phyloP scores from a whole-genome alignment of 1,140 invertebrate genomes.

The Drosophila rhopaloa region DNA sequence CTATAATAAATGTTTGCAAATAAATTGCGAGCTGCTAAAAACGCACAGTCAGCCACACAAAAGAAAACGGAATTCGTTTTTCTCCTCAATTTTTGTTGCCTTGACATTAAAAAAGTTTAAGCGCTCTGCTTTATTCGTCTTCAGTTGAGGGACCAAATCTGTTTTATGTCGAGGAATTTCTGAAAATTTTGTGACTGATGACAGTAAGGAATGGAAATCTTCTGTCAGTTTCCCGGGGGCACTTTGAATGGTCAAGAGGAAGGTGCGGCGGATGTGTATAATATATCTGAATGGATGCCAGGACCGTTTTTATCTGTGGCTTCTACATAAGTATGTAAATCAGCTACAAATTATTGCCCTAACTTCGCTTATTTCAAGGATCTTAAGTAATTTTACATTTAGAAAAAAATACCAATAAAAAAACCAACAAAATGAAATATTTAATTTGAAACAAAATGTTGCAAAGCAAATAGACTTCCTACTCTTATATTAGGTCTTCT shows the following conservation, averaged over 20 bases:
- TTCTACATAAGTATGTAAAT: neutral
- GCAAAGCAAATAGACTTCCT: too few relatives aligned
- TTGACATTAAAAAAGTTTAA: conserved; percentile 74
- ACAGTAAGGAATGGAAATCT: conserved; percentile 27
- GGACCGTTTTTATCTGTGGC: neutral
- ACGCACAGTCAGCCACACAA: conserved; percentile 28
- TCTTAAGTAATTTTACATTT: neutral
- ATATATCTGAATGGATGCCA: neutral
- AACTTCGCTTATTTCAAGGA: too few relatives aligned
- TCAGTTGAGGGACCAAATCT: conserved; percentile 61
- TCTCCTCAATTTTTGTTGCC: conserved; percentile 51
- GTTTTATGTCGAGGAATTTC: conserved; percentile 74
- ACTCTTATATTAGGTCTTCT: too few relatives aligned
- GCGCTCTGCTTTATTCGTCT: conserved; percentile 54
- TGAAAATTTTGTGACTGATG: conserved; percentile 74
- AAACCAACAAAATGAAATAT: neutral
- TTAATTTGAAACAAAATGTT: neutral
- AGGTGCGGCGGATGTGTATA: neutral
- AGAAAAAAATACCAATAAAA: too few relatives aligned
- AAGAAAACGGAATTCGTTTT: conserved; percentile 16
- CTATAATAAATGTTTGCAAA: conserved; percentile 82
- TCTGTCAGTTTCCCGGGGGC: conserved; percentile 3
- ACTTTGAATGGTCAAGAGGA: conserved; percentile 3
- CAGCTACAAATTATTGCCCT: neutral
- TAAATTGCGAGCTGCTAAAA: conserved; percentile 74